These are phyloP conservation scores for Sepiola atlantica DNA, from an alignment of 2,888 invertebrate genomes.

Conservation along the genomic window DNA sequence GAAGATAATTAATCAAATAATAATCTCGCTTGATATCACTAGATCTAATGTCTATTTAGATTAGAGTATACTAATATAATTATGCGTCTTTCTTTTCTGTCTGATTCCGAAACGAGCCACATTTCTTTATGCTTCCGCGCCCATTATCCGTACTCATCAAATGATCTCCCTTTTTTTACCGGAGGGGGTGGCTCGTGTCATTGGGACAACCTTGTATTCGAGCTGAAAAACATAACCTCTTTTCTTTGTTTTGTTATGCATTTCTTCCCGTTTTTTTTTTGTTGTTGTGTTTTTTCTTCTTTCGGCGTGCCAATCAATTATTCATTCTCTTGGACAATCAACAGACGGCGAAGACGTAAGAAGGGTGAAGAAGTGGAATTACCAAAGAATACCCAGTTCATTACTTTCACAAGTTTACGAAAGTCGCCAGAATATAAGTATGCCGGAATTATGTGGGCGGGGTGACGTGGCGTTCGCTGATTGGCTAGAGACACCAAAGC, in stretches of 20 bases:
- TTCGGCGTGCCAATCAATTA: slow-evolving; percentile 6
- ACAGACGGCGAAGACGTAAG: not conserved
- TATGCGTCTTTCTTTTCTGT: not conserved
- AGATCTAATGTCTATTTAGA: not conserved
- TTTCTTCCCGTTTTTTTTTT: not conserved
- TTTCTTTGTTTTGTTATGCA: no score
- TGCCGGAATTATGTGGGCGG: not conserved
- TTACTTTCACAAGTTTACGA: not conserved
- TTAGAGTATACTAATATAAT: not conserved
- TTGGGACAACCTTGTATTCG: not conserved
- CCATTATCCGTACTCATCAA: not conserved
- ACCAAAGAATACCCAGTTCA: slow-evolving; percentile 32
- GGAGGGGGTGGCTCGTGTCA: not conserved
- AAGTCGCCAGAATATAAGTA: slow-evolving; percentile 32
- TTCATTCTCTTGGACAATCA: slow-evolving; percentile 32
- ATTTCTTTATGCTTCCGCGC: not conserved
- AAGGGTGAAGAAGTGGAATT: not conserved
- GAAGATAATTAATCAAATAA: not conserved
- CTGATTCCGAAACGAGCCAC: not conserved
- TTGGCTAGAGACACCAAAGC: not conserved
- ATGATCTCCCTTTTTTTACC: not conserved
- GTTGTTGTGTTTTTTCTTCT: not conserved
- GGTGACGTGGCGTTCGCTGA: not conserved
- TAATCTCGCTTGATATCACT: not conserved
- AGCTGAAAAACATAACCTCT: not conserved